Conservation (phyloP, 1,140 invertebrate species). For the Philopotamus ludificatus region DNA sequence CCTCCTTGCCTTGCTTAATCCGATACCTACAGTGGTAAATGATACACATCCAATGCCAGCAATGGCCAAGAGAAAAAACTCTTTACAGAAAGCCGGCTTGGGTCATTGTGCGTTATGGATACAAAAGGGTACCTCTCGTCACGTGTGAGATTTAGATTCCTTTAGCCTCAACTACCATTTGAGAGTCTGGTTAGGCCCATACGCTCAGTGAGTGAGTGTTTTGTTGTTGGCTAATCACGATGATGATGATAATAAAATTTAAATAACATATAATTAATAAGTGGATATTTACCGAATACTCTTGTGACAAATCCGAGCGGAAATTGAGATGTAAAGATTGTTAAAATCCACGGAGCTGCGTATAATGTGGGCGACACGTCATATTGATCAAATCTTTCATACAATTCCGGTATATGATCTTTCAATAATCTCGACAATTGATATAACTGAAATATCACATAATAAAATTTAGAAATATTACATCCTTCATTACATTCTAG, state of each 20-base stretch:
- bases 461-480: neutral
- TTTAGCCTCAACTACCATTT: too few relatives aligned
- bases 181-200: too few relatives aligned
- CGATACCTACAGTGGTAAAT: too few relatives aligned
- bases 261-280: neutral
- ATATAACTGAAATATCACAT: constrained; percentile 67
- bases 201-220: too few relatives aligned
- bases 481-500: neutral
- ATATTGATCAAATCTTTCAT: constrained; percentile 84
- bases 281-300: constrained; percentile 74
- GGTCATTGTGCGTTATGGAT: too few relatives aligned
- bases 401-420: constrained; percentile 81
- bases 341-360: constrained; percentile 94
- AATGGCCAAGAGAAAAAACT: too few relatives aligned
- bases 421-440: constrained; percentile 90
- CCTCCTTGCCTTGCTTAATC: too few relatives aligned
- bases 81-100: too few relatives aligned
- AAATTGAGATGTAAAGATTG: constrained; percentile 94
- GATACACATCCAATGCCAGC: too few relatives aligned
- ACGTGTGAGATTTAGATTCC: too few relatives aligned
- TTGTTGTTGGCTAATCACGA: too few relatives aligned
- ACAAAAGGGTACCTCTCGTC: too few relatives aligned
- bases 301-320: constrained; percentile 92
- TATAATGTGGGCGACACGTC: constrained; percentile 92
- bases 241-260: neutral